Base-by-base conservation (phyloP, 2,888 invertebrate species). In the Dicycla oo region DNA sequence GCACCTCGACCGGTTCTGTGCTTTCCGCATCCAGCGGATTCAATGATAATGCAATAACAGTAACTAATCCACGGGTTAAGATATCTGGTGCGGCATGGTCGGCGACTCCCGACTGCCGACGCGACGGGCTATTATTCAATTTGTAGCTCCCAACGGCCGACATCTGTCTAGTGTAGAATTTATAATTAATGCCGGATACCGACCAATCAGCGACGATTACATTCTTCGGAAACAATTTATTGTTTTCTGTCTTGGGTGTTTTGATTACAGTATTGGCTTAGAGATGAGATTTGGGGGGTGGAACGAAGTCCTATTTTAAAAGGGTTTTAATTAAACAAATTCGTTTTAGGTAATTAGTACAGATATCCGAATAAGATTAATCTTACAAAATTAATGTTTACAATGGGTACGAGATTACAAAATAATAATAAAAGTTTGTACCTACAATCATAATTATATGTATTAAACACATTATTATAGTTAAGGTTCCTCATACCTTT, bases 101-200 rank as follows among this genome's bases (percentile, higher is more conserved):
- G 40, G 56, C 63, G 26, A 13, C 40, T 79, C 87, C 84, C 82
- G 60, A 69, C 65, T 78, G 87, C 84, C 82, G 60, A 69, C 65
- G 81, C n/a, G n/a, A n/a, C n/a, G 82, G 81, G 77, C 71, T 83
- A 89, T 89, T 87, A 87, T 81, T 89, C 88, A 86, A 90, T 89
- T 87, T 80, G 83, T 82, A 86, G 74, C 72, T 75, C 69, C 72
- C 75, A 57, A 63, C 65, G 69, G 69, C 74, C 69, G 73, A 67
- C 73, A 54, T 70, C 71, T 78, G 71, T 73, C 73, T 73, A 73
- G 65, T 62, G 74, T 65, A 69, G 66, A 75, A 86, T 86, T 78
- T 75, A 80, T 86, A 82, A 85, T 86, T 82, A 80, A 76, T 74
- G 43, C 51, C 69, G 67, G 70, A 83, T 75, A 71, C 65, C 75